Base-by-base conservation (phyloP, 1,140 invertebrate genomes). In the Zaprionus nigranus region DNA sequence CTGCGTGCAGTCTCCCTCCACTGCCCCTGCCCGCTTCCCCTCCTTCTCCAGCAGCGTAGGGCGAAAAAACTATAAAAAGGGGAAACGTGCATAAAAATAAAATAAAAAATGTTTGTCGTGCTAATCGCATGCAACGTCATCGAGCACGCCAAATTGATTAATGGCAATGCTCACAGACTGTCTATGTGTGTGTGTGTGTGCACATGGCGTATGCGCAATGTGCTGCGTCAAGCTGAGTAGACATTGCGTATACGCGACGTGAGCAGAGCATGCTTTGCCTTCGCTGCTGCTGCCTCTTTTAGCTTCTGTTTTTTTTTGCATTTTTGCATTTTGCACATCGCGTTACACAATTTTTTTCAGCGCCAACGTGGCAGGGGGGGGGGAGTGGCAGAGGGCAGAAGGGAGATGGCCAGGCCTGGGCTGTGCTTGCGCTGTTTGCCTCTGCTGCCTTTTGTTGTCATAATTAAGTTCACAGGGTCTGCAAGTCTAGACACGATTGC, bases 391-490 rank as follows among this genome's bases (percentile, higher is more conserved):
- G 9, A 36, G 20, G 38, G 13, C n/a, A 2, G 49, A 15, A 59
- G 38, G 24, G 38, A 56, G 22, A 17, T 15, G 46, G 24, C 20
- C 17, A 46, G 12, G 20, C n/a, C 46, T 40, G 38, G 5, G 15
- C 38, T n/a, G 15, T n/a, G 15, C 6, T 3, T 17, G 40, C 40
- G 24, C 30, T 34, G 30, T 34, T 34, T 46, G n/a, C 40, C 40
- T 43, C 59, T 56, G 38, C 60, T 75, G 59, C 51, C 66, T 75
- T 69, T 76, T 76, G 73, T 76, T 76, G 61, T 76, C 73, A 72
- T 76, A 76, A 76, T 76, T 76, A 77, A 77, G 74, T 77, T 77
- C 73, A 72, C 68, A 72, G 67, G 72, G 72, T 71, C 74, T 71
- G 61, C 60, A 20, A 49, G 74, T 77, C 74, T 77, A 77, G 74